These are phyloP conservation scores for Norana najaformis DNA, from an alignment of 2,888 invertebrate species.

Conservation along the genomic window DNA sequence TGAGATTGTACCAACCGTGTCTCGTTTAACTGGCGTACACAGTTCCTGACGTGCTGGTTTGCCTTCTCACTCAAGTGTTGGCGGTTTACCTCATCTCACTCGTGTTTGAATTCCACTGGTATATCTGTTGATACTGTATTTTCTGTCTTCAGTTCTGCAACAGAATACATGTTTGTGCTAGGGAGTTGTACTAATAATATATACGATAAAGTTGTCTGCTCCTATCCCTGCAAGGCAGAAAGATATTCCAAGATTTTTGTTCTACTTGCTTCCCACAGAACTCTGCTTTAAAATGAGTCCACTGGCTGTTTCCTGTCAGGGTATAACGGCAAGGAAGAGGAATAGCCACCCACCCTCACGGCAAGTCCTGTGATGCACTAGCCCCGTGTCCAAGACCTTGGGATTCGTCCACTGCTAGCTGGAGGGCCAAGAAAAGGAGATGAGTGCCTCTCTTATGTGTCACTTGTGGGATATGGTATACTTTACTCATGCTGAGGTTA, in stretches of 20 bases:
- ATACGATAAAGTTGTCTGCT: neutral
- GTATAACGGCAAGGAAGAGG: neutral
- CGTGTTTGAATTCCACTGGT: neutral
- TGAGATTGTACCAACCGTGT: conserved; percentile 1
- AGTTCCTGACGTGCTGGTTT: neutral
- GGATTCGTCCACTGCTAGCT: too few relatives aligned
- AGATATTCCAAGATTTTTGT: neutral
- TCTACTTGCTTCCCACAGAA: neutral
- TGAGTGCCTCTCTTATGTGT: too few relatives aligned
- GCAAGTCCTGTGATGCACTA: too few relatives aligned
- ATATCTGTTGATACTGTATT: neutral
- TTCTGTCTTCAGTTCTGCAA: neutral
- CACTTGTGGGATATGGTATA: too few relatives aligned
- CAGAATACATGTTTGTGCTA: neutral
- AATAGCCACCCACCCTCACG: too few relatives aligned
- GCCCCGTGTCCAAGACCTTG: too few relatives aligned
- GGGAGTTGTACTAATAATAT: neutral
- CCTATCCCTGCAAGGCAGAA: neutral
- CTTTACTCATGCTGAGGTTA: too few relatives aligned
- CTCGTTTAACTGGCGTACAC: neutral
- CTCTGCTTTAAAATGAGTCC: neutral
- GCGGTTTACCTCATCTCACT: neutral
- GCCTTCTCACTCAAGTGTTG: neutral
- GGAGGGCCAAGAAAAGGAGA: too few relatives aligned
- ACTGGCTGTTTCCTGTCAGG: neutral